These are phyloP conservation scores for Cyphomyrmex costatus DNA, from an alignment of 1,140 invertebrate genomes.

Conservation along the genomic window DNA sequence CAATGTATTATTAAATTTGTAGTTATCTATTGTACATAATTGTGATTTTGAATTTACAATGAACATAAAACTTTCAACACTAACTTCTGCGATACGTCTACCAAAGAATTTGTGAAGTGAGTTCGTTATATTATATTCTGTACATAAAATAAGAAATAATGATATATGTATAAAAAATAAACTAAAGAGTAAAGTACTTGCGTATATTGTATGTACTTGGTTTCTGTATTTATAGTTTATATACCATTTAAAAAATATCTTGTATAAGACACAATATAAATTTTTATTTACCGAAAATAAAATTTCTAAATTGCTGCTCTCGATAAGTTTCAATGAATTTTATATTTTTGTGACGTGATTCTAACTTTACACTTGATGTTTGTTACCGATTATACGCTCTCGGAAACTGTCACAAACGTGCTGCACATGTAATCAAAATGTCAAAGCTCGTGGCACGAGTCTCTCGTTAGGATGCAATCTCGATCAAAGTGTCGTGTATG, in stretches of 20 bases:
- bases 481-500: slow-evolving; percentile 52
- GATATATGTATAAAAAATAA: not conserved
- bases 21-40: not conserved
- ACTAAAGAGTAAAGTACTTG: not conserved
- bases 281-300: not conserved
- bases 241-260: not conserved
- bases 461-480: slow-evolving; percentile 54
- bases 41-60: not conserved
- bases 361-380: not conserved
- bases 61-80: not conserved
- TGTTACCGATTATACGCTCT: slow-evolving; percentile 20
- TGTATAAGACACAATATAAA: not conserved
- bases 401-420: slow-evolving; percentile 11
- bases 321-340: not conserved
- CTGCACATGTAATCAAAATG: slow-evolving; percentile 41
- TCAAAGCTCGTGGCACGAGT: slow-evolving; percentile 38
- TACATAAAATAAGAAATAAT: not conserved
- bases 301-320: not conserved
- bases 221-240: not conserved
- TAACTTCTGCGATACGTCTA: not conserved
- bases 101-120: not conserved
- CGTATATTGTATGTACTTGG: not conserved
- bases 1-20: not conserved
- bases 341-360: slow-evolving; percentile 19
- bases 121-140: not conserved